Percentiles rank a stretch among this genome's conserved stretches.
Evolutionary conservation across 2,797 vertebrate genomes (phyloP).

Genomic region (Tinamus major): DNA sequence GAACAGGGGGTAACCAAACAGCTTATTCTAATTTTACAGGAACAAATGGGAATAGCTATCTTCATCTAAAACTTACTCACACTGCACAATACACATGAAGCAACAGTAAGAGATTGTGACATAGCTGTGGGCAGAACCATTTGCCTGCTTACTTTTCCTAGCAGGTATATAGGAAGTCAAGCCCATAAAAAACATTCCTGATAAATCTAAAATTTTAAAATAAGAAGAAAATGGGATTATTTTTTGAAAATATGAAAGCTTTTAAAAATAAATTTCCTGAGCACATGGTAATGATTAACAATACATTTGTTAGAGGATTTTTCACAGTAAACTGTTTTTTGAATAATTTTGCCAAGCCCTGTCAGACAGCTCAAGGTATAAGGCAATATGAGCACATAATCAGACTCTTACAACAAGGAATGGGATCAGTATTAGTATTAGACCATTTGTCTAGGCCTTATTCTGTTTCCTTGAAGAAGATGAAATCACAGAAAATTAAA

Average conservation of each 20-base stretch:
- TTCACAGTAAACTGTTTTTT: background rate
- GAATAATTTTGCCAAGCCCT: background rate
- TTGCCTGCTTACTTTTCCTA: background rate
- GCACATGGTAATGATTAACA: background rate
- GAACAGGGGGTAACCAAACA: background rate
- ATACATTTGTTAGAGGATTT: background rate
- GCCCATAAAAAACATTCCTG: background rate
- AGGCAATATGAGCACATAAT: background rate
- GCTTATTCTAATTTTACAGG: background rate
- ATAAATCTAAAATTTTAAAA: background rate
- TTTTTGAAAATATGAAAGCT: background rate
- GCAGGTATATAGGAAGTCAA: background rate
- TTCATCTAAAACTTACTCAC: background rate
- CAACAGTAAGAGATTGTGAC: background rate
- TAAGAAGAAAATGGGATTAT: background rate
- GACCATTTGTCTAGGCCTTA: background rate
- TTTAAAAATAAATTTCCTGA: background rate
- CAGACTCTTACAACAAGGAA: background rate
- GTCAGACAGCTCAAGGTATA: background rate
- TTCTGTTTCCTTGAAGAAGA: background rate
- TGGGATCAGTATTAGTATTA: background rate
- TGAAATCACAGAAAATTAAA: background rate
- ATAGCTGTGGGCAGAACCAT: background rate
- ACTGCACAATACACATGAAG: background rate
- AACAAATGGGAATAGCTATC: background rate